Evolutionary conservation across 2,113 vertebrate genomes (phyloP).

Genomic region (Grus americana): DNA sequence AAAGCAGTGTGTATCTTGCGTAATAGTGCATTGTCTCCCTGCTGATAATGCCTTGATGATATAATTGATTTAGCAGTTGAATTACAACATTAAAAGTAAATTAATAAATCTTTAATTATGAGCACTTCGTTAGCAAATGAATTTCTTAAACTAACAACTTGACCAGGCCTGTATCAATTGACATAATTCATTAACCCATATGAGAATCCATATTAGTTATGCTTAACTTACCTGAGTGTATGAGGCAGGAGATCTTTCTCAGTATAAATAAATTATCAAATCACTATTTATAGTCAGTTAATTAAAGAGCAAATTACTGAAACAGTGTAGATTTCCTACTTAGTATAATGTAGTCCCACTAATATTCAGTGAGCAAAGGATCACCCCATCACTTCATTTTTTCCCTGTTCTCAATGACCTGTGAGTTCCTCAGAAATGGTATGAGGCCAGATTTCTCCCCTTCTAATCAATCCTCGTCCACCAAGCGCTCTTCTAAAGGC

Average conservation of each 20-base stretch:
- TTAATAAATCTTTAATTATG: constrained; percentile 46
- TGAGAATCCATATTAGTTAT: constrained; percentile 37
- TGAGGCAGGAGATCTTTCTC: constrained; percentile 5
- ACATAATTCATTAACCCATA: constrained; percentile 20
- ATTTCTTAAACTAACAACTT: constrained; percentile 41
- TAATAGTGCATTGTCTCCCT: background rate
- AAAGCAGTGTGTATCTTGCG: background rate
- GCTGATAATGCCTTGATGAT: background rate
- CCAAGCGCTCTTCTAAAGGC: background rate
- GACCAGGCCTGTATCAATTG: constrained; percentile 12
- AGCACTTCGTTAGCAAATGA: background rate
- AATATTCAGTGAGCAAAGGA: background rate
- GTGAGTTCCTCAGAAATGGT: background rate
- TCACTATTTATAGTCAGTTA: constrained; percentile 25
- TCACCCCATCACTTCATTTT: background rate
- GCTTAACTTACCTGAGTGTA: constrained; percentile 10
- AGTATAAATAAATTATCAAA: constrained; percentile 48
- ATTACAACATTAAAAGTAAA: constrained; percentile 10
- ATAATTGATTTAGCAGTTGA: constrained; percentile 23
- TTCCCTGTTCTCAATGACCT: background rate
- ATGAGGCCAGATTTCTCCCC: background rate
- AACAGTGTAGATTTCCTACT: background rate
- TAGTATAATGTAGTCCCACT: background rate
- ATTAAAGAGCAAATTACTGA: constrained; percentile 38
- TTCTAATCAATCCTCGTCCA: background rate